Percentiles rank a stretch among this genome's conserved stretches.
Evolutionary conservation across 2,113 vertebrate species (phyloP).

Genomic region (Osmerus eperlanus): DNA sequence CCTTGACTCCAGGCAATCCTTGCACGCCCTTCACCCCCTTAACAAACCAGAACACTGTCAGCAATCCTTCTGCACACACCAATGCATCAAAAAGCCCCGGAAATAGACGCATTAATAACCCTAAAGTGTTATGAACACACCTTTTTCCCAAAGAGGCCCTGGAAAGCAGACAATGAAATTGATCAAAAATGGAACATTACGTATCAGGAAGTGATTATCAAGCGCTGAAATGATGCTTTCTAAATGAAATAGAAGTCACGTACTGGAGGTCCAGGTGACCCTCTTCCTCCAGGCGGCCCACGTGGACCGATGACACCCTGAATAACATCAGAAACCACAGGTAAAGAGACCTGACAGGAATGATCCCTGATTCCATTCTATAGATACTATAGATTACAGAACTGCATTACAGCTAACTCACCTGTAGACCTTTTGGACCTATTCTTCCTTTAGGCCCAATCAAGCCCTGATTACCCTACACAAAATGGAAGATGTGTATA

Average conservation of each 20-base stretch:
- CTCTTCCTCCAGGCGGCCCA: constrained; percentile 56
- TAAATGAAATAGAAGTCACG: constrained; percentile 29
- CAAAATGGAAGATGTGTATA: constrained; percentile 2
- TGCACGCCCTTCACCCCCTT: constrained; percentile 68
- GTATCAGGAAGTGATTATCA: background rate
- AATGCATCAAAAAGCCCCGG: background rate
- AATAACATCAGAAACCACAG: background rate
- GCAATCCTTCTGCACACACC: background rate
- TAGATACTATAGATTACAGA: no score
- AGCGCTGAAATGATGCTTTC: background rate
- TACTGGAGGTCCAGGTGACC: constrained; percentile 59
- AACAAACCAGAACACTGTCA: constrained; percentile 21
- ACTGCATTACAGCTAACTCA: constrained; percentile 10
- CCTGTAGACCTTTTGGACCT: constrained; percentile 65
- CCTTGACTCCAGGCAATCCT: constrained; percentile 63
- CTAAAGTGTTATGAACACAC: constrained; percentile 38
- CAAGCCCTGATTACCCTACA: constrained; percentile 63
- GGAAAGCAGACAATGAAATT: constrained; percentile 29
- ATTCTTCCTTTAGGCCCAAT: constrained; percentile 53
- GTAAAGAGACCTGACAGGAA: background rate
- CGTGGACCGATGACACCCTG: constrained; percentile 64
- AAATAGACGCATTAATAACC: background rate
- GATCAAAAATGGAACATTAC: background rate
- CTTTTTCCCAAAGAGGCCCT: constrained; percentile 69
- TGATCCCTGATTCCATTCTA: background rate